These are phyloP conservation scores for Heteromurus nitidus DNA, from an alignment of 2,888 invertebrate species.

Conservation along the genomic window DNA sequence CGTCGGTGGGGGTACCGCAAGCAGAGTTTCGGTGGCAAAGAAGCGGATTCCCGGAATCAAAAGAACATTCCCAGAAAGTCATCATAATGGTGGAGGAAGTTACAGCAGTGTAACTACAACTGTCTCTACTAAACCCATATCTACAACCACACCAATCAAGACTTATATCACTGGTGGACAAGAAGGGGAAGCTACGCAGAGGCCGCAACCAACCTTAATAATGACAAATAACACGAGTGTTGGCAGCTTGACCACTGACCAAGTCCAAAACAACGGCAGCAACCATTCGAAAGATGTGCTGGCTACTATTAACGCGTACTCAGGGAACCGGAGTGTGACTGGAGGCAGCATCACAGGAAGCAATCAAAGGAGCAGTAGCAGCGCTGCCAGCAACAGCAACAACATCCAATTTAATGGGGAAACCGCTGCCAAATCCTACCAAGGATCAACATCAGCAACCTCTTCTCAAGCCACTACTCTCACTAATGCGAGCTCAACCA, in stretches of 20 bases:
- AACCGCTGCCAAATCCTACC: constrained; percentile 12
- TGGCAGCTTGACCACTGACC: constrained; percentile 28
- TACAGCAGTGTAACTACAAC: background rate
- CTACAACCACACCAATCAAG: background rate
- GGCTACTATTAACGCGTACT: background rate
- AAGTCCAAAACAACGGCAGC: constrained; percentile 12
- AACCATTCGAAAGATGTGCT: constrained; percentile 2
- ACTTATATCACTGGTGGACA: background rate
- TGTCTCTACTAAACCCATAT: background rate
- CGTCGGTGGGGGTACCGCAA: background rate
- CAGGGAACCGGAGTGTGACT: background rate
- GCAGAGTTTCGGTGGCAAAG: constrained; percentile 10
- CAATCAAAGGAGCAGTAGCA: background rate
- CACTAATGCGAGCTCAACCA: background rate
- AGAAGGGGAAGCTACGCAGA: background rate
- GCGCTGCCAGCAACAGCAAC: background rate
- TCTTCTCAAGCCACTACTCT: background rate
- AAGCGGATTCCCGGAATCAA: constrained; percentile 60
- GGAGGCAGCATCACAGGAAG: background rate
- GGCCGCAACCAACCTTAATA: constrained; percentile 3
- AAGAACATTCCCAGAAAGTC: constrained; percentile 17
- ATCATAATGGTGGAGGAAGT: background rate
- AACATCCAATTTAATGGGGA: constrained; percentile 24
- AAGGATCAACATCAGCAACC: constrained; percentile 1
- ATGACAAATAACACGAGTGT: constrained; percentile 4